Conservation (phyloP, 2,888 invertebrate genomes). For the Philereme vetulata region DNA sequence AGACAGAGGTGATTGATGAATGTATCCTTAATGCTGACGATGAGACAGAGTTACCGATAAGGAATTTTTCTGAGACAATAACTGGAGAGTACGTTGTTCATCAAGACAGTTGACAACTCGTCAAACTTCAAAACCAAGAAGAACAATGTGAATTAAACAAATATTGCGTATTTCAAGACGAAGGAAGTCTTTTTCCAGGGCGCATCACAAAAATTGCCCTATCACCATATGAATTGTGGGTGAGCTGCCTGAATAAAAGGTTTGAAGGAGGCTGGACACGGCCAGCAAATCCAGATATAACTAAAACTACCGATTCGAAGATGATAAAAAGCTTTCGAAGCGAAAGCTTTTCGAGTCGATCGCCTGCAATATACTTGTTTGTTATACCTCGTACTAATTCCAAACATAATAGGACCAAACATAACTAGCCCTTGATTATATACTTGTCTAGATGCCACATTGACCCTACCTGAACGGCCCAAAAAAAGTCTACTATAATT, state of each 20-base stretch:
- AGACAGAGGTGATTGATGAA: constrained; percentile 18
- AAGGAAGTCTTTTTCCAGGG: constrained; percentile 24
- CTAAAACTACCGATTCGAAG: constrained; percentile 21
- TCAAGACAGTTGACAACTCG: constrained; percentile 25
- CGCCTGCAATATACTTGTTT: too few relatives aligned
- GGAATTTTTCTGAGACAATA: constrained; percentile 21
- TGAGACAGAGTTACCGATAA: constrained; percentile 20
- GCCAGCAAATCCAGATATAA: constrained; percentile 29
- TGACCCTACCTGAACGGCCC: too few relatives aligned
- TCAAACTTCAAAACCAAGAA: constrained; percentile 17
- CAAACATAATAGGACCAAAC: too few relatives aligned
- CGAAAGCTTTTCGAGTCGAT: too few relatives aligned
- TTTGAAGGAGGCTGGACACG: constrained; percentile 32
- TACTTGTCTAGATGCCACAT: too few relatives aligned
- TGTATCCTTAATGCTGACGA: constrained; percentile 18
- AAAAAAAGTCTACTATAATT: too few relatives aligned
- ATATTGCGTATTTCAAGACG: constrained; percentile 31
- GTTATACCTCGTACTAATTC: too few relatives aligned
- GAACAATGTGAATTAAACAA: constrained; percentile 26
- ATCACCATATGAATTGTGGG: constrained; percentile 26
- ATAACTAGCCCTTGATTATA: too few relatives aligned
- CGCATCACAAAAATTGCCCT: constrained; percentile 23
- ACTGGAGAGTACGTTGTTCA: constrained; percentile 22
- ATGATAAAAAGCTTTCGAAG: too few relatives aligned
- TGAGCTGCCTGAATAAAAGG: constrained; percentile 30